Base-by-base conservation (phyloP, 2,113 vertebrate species). In the Eretmochelys imbricata region DNA sequence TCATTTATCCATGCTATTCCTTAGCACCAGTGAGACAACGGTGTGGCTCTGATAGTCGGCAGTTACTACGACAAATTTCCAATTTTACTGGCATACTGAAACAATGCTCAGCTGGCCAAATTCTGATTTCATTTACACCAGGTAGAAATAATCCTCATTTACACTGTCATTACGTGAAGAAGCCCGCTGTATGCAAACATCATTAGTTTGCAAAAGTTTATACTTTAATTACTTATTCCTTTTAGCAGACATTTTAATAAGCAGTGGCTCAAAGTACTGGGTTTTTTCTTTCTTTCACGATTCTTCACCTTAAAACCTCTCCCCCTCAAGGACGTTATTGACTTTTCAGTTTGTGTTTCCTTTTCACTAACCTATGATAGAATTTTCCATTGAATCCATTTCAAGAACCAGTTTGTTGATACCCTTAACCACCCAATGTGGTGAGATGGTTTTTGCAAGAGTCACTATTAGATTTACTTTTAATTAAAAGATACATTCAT, bases 141-240 rank as follows among this genome's bases (percentile, higher is more conserved):
- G 54, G 9, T 72, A 2, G 3, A 1, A 5, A 0, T 49, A 65
- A 80, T 46, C 50, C 76, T 82, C 80, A 54, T 27, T 1, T 0
- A 31, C 62, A 42, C 49, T 7, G 1, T 1, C 38, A 16, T 10
- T 2, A 75, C 27, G 3, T 4, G 38, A 13, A 0, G 0, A 55
- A 48, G 17, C 24, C 31, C 38, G 29, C 1, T 69, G 42, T 17
- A 62, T 31, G 4, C 9, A 55, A 83, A 57, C 9, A 20, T 54
- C 46, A 14, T 14, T 5, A 20, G 25, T 46, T 19, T 72, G 76
- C 13, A 80, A 42, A 62, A 29, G 50, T 24, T 29, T 24, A 69
- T 50, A 10, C 19, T 31, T 80, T 27, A 69, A 2, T 8, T 35
- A 13, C 22, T 22, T 78, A 42, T 87, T 84, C 65, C 78, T 19